Percentiles rank a stretch among this genome's conserved stretches.
phyloP scores from a whole-genome alignment of 2,797 vertebrate species.

The Avahi laniger region DNA sequence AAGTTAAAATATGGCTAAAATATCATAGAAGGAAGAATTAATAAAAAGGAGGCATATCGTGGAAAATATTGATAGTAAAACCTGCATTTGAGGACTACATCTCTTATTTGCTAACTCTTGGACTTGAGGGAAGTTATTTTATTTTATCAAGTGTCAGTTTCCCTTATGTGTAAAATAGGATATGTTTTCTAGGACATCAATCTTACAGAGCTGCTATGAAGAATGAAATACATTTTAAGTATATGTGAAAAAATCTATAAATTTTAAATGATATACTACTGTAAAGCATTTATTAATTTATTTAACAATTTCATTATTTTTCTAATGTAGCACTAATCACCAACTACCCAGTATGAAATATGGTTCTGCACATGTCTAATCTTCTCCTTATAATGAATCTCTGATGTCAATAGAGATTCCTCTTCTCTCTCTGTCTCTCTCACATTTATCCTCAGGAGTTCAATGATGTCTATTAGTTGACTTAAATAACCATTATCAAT shows the following conservation, averaged over 20 bases:
- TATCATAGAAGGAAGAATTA: neutral
- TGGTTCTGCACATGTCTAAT: neutral
- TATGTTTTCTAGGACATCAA: neutral
- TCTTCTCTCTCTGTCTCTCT: neutral
- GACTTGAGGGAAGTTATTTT: neutral
- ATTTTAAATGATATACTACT: neutral
- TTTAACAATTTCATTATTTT: neutral
- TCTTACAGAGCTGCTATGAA: neutral
- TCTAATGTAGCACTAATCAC: neutral
- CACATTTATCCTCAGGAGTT: neutral
- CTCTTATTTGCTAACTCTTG: neutral
- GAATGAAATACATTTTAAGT: neutral
- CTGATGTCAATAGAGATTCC: neutral
- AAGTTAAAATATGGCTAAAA: conserved; percentile 11
- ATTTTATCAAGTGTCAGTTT: neutral
- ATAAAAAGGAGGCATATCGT: neutral
- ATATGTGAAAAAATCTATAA: neutral
- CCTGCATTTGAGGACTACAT: neutral
- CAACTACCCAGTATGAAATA: neutral
- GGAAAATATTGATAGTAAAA: neutral
- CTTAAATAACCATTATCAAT: neutral
- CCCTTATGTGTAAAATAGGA: neutral
- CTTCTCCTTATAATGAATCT: neutral
- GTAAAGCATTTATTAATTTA: neutral
- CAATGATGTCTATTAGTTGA: neutral